Conservation (phyloP, 1,140 invertebrate genomes). For the Atta colombica region DNA sequence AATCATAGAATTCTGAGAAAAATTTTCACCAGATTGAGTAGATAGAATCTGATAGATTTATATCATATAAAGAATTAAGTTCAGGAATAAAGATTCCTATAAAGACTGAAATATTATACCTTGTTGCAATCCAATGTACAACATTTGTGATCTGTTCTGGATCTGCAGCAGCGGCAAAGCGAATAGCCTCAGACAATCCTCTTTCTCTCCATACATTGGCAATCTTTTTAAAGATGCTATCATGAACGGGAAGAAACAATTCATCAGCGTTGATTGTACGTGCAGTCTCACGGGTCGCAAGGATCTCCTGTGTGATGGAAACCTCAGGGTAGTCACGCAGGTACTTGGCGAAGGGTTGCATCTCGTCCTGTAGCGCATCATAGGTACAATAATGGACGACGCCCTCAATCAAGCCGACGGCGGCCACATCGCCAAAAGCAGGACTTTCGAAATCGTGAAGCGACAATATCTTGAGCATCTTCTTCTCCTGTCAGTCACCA, state of each 20-base stretch:
- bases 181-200: conserved; percentile 87
- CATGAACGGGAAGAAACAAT: conserved; percentile 84
- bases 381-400: conserved; percentile 74
- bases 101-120: conserved; percentile 64
- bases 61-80: neutral
- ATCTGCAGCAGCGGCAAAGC: conserved; percentile 84
- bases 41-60: neutral
- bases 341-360: conserved; percentile 79
- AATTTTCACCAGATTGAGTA: too few species aligned
- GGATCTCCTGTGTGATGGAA: conserved; percentile 81
- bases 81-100: neutral
- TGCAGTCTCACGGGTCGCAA: conserved; percentile 82
- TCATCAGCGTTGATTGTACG: conserved; percentile 80
- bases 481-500: neutral
- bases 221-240: conserved; percentile 85
- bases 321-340: conserved; percentile 80
- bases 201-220: conserved; percentile 86
- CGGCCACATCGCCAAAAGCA: conserved; percentile 69
- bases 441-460: conserved; percentile 80
- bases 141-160: conserved; percentile 80
- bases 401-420: conserved; percentile 74
- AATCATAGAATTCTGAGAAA: neutral
- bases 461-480: conserved; percentile 81
- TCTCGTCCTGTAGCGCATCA: conserved; percentile 78
- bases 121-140: conserved; percentile 81